Evolutionary conservation across 30 jellyfish, hydroid and myxozoan genomes (phyloP).

Genomic region (Hydra vulgaris): DNA sequence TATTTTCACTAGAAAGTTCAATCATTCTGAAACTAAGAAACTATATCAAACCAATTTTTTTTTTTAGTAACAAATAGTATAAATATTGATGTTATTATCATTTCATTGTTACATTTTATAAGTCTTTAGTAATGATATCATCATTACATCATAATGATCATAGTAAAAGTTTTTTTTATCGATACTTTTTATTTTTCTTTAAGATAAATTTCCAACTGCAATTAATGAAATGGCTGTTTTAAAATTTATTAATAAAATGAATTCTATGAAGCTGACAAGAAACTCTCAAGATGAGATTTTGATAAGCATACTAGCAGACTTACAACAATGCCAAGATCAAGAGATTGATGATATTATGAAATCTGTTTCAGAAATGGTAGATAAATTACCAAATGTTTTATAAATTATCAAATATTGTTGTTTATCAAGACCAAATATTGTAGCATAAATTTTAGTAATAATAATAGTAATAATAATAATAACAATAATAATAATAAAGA

Average conservation of each 20-base stretch:
- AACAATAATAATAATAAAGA: no score
- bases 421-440: neutral
- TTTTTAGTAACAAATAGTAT: no score
- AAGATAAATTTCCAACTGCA: neutral
- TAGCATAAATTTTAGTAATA: no score
- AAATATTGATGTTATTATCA: no score
- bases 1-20: no score
- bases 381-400: neutral
- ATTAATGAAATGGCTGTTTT: conserved; percentile 48
- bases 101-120: no score
- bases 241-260: conserved; percentile 28
- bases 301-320: conserved; percentile 66
- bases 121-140: no score
- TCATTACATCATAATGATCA: no score
- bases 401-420: neutral
- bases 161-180: no score
- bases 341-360: conserved; percentile 41
- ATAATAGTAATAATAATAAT: no score
- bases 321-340: conserved; percentile 62
- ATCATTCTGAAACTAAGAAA: no score
- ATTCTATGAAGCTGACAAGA: conserved; percentile 8
- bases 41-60: no score
- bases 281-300: conserved; percentile 39
- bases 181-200: neutral
- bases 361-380: conserved; percentile 37